A percentile compares a stretch with the other conserved stretches of the same genome.
Conservation (phyloP, 2,888 invertebrate genomes). For the Smittia sp. region DNA sequence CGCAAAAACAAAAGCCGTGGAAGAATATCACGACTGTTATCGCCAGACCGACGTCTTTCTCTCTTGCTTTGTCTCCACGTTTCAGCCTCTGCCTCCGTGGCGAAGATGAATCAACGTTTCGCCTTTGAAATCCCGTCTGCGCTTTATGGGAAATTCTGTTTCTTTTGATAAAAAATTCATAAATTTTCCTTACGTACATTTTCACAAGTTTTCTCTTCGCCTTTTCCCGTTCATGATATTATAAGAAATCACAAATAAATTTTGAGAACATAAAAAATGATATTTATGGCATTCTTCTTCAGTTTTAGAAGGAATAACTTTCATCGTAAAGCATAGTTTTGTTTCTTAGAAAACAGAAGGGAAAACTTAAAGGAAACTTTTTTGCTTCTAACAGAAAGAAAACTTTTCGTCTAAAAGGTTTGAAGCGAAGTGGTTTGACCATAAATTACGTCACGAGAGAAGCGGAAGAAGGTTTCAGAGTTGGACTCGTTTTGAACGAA, state of each 20-base stretch:
- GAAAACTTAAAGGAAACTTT: conserved; percentile 14
- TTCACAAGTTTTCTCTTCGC: conserved; percentile 10
- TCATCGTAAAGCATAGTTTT: conserved; percentile 19
- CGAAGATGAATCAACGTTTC: too few species aligned
- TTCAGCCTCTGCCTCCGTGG: neutral
- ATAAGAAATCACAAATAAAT: conserved; percentile 36
- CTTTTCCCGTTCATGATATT: neutral
- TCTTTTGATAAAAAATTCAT: conserved; percentile 4
- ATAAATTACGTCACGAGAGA: too few species aligned
- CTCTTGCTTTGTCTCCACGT: neutral
- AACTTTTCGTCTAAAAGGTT: conserved; percentile 3
- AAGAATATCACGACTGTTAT: conserved; percentile 29
- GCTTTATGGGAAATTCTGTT: neutral
- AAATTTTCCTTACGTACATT: conserved; percentile 2
- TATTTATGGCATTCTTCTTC: conserved; percentile 30
- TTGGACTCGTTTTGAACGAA: too few species aligned
- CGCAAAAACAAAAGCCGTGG: conserved; percentile 18
- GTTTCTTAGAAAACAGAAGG: conserved; percentile 13
- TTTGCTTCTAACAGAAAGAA: neutral
- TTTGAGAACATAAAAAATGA: conserved; percentile 21
- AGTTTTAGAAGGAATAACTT: neutral
- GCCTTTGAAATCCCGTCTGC: too few species aligned
- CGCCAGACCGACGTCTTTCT: neutral
- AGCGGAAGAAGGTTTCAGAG: too few species aligned
- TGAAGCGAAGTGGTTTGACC: too few species aligned